Evolutionary conservation across 2,113 vertebrate genomes (phyloP), one percentile per base, ranked within the genome.

Genomic region (Mobula hypostoma): DNA sequence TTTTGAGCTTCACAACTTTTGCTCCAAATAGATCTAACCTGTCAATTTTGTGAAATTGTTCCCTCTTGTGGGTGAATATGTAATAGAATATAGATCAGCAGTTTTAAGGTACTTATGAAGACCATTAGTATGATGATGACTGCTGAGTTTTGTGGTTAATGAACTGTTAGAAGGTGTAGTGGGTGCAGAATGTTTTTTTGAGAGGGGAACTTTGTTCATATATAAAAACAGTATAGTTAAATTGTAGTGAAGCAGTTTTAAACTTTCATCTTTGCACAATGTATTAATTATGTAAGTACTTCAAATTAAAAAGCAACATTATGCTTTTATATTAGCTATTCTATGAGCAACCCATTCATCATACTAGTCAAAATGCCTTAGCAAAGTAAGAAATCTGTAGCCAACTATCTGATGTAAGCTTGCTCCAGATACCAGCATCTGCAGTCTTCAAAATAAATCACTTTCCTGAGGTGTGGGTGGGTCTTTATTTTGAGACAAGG

Each of bases 21-120:
- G 7, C 91, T 32, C 56, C 32, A 56, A 48, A 17, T 36, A 91
- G 32, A n/a, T 9, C 66, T 32, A 74, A 56, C 68, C 90, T 74
- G 90, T 3, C 90, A 74, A 74, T 93, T 14, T 74, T 76, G 91
- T 93, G 91, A 48, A 93, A 93, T 74, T 74, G 91, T 93, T 93
- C 91, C 91, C 91, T 93, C 91, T 93, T 93, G 91, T 93, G 91
- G 91, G 91, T 93, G 91, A 93, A 93, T 32, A 0, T 93, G 70
- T 76, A 93, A 93, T 93, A 93, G 91, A 72, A 76, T 48, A 76
- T 21, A 48, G 36, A 74, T 93, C 91, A 74, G 91, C 40, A 74
- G 27, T 29, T 48, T 40, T 93, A 24, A 29, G 91, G 48, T 56
- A 32, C 66, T 36, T 68, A 2, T 72, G 63, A 72, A 92, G 8